Evolutionary conservation across 2,113 vertebrate species (phyloP), one percentile per base, ranked within the genome.

Genomic region (Gadus macrocephalus): DNA sequence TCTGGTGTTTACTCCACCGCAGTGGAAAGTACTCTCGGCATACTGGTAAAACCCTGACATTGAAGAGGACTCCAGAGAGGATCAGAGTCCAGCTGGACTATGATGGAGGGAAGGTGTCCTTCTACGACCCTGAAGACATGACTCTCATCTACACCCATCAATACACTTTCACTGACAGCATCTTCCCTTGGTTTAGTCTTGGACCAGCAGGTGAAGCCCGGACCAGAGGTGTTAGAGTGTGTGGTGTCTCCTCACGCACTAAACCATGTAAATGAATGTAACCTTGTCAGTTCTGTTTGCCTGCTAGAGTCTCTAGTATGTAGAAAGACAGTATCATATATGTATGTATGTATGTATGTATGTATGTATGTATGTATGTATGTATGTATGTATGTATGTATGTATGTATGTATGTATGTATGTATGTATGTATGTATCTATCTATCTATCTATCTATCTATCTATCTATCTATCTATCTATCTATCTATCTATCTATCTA

Each of bases 61-160:
- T 59, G 64, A 59, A 61, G 27, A 65, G 17, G n/a, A 73, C 15
- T 70, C 71, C 67, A 17, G 68, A 77, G 76, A 79, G 62, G 71
- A 75, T 86, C 74, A 71, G 66, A 49, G 74, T 88, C 56, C 67
- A 81, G 68, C 81, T 89, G 76, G 80, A 89, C 73, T 81, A 64
- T 53, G 64, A 83, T 56, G 64, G 35, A 5, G 68, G 80, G 17
- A 20, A 80, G 60, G 80, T 84, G 73, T 79, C 73, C 72, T 85
- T 85, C 70, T 67, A 75, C 25, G 0, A 74, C 56, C 3, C 76
- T 61, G 80, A 84, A 71, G 70, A 69, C 65, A 73, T 15, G 74
- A 71, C 55, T 64, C 75, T 20, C 28, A 68, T 85, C 71, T 71
- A 0, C 73, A 80, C 73, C 22, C 0, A 78, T 69, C 74, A 16